phyloP scores from a whole-genome alignment of 2,113 vertebrate genomes.

The Phycodurus eques region DNA sequence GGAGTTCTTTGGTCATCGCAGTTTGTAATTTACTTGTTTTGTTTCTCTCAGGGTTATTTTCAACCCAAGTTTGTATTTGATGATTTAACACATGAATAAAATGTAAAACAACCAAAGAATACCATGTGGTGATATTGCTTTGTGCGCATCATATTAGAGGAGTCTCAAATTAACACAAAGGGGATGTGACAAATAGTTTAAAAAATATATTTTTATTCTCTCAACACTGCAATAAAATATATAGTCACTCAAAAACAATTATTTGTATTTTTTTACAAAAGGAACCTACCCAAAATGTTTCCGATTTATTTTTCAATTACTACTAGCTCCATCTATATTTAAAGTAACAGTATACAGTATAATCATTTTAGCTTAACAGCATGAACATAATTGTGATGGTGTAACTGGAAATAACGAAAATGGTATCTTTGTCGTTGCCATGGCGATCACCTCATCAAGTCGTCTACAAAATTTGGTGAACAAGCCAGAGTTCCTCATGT shows the following conservation, averaged over 20 bases:
- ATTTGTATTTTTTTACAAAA: not conserved
- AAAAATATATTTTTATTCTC: not conserved
- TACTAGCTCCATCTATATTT: not conserved
- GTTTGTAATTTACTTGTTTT: slow-evolving; percentile 7
- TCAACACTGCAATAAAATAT: not conserved
- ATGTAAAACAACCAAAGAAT: not conserved
- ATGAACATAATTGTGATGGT: not conserved
- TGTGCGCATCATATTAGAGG: not conserved
- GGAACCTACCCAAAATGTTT: not conserved
- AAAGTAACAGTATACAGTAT: not conserved
- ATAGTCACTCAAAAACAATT: not conserved
- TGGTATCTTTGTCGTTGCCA: not conserved
- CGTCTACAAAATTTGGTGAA: not conserved
- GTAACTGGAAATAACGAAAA: not conserved
- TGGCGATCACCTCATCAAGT: not conserved
- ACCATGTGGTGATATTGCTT: slow-evolving; percentile 18
- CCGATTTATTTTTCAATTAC: not conserved
- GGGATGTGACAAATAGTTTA: not conserved
- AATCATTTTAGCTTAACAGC: not conserved
- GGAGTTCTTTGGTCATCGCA: not conserved
- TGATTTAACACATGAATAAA: slow-evolving; percentile 38
- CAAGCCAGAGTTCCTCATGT: not conserved
- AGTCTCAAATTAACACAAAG: not conserved
- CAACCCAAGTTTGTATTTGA: slow-evolving; percentile 13
- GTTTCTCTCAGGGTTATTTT: slow-evolving; percentile 9